Conservation (phyloP, 2,797 vertebrate genomes). For the Phataginus tricuspis region DNA sequence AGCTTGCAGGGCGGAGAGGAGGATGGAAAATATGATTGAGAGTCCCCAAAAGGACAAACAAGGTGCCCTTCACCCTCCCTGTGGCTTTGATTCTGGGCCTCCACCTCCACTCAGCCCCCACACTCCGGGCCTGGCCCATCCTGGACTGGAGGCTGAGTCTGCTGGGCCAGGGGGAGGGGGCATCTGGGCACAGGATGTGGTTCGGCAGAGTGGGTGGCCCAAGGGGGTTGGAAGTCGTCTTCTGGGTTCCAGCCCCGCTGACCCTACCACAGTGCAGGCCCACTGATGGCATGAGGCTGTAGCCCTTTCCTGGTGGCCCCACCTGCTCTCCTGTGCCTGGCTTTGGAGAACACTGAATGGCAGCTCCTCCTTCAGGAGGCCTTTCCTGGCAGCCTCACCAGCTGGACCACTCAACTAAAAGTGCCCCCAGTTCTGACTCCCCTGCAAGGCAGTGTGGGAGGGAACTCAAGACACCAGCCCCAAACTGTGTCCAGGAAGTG, state of each 20-base stretch:
- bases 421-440: neutral
- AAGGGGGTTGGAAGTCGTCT: neutral
- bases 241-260: neutral
- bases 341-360: neutral
- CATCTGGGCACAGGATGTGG: neutral
- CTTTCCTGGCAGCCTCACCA: neutral
- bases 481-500: neutral
- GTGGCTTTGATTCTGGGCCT: neutral
- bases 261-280: accelerated
- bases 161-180: neutral
- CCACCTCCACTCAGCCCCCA: neutral
- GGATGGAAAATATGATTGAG: neutral
- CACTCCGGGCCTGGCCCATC: neutral
- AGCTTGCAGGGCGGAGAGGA: neutral
- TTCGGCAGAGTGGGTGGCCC: neutral
- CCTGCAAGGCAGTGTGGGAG: neutral
- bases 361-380: neutral
- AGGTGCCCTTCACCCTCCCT: neutral
- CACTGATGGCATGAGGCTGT: neutral
- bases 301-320: neutral
- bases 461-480: neutral
- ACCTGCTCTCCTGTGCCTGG: neutral
- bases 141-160: neutral
- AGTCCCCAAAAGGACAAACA: neutral
- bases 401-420: neutral